Evolutionary conservation across 2,888 invertebrate genomes (phyloP), one percentile per base, ranked within the genome.

Genomic region (Syritta pipiens): DNA sequence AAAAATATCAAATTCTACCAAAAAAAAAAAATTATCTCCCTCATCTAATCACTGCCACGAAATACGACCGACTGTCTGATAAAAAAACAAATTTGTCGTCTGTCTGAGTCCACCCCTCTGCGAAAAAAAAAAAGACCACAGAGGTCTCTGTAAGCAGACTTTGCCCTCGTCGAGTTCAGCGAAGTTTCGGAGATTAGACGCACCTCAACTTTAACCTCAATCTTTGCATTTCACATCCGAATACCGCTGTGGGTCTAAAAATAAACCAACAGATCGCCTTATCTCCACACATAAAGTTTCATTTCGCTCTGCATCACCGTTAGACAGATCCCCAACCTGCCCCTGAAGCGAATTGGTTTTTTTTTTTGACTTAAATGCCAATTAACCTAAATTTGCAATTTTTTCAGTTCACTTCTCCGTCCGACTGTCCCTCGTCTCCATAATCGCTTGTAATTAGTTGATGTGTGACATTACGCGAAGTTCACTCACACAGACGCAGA

Each of bases 301-400:
- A n/a, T n/a, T n/a, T n/a, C n/a, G n/a, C n/a, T n/a, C n/a, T n/a
- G n/a, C n/a, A n/a, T n/a, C 14, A 10, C 4, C 7, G n/a, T 4
- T 9, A 14, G 17, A n/a, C 32, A 32, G 32, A 32, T 26, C 14
- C 9, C 62, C n/a, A n/a, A 63, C 63, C 63, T 63, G 40, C 51
- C 51, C 30, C 7, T 3, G 26, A 48, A 48, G 20, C 19, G 22
- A 10, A 17, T 30, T 49, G n/a, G 9, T 24, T 37, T 19, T 22
- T 7, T 40, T 44, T 6, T 24, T 59, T 51, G 28, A 51, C 24
- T 69, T 59, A 59, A 62, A 28, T 71, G 62, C 37, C 53, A 26
- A 55, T 71, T 71, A 71, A 71, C 71, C 62, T 40, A 62, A 55
- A 37, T 71, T 57, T 49, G 22, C 10, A 19, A 26, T 28, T 48